Base-by-base conservation (phyloP, 2,113 vertebrate species). In the Eublepharis macularius region DNA sequence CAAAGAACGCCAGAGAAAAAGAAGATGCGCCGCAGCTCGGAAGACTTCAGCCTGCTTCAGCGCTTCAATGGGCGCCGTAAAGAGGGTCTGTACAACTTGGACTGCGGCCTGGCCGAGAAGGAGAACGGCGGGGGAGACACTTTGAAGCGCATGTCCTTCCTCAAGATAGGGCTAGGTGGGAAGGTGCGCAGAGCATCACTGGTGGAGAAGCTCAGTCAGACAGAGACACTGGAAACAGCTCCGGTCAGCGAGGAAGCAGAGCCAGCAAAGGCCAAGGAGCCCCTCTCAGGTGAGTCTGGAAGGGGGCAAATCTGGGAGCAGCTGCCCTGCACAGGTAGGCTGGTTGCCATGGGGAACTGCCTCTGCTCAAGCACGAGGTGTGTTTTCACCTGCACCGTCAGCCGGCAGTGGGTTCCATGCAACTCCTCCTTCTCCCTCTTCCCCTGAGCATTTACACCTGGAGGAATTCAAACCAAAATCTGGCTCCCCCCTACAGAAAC, bases 91-190 rank as follows among this genome's bases (percentile, higher is more conserved):
- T 17, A 88, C 86, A 86, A 95, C 70, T 14, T 94, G 6, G 94
- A 97, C 84, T 83, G 66, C 74, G 8, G 86, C 82, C 6, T 83
- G 29, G 92, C 96, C 39, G 94, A 92, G 45, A 95, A 96, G 70
- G 82, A 91, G 0, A 95, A 96, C 66, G 89, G 94, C 1, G 87
- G 43, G 0, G 76, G 21, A 1, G 82, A 94, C 4, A 49, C 91
- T 3, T 95, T 95, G 51, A 94, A 96, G 39, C 95, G 96, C 24
- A 76, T 97, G 77, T 95, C 97, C 83, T 97, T 98, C 93, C 95
- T 98, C 94, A 96, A 96, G 88, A 97, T 97, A 83, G 96, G 97
- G 8, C 96, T 97, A 0, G 96, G 95, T 10, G 95, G 95, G 70
- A 97, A 97, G 85, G 89, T 90, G 32, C 97, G 94, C 83, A 94